These are phyloP conservation scores for Patella vulgata DNA, from an alignment of 1,140 invertebrate genomes.

Conservation along the genomic window DNA sequence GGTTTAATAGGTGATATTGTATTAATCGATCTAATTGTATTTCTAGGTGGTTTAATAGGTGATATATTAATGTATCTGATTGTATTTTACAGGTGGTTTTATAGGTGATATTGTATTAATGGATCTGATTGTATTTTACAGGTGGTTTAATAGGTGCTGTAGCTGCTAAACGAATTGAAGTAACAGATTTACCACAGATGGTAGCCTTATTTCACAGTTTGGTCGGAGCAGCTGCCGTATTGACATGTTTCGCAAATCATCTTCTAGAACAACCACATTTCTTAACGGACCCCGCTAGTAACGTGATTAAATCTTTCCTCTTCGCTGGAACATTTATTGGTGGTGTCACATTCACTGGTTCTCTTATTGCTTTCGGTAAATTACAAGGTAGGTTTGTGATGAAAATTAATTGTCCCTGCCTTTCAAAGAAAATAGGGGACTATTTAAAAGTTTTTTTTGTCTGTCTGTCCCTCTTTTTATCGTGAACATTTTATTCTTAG, in stretches of 20 bases:
- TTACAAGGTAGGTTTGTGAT: conserved; percentile 73
- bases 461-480: no score
- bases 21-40: neutral
- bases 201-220: conserved; percentile 91
- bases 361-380: conserved; percentile 90
- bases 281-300: conserved; percentile 82
- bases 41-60: no score
- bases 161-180: conserved; percentile 85
- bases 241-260: conserved; percentile 87
- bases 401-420: no score
- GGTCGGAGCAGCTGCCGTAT: conserved; percentile 86
- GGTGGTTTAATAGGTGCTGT: conserved; percentile 60
- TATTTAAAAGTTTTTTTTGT: no score
- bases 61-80: neutral
- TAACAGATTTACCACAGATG: conserved; percentile 89
- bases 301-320: conserved; percentile 86
- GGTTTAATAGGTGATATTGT: conserved; percentile 65
- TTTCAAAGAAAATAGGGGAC: no score
- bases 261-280: conserved; percentile 85
- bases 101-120: neutral
- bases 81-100: neutral
- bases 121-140: conserved; percentile 19
- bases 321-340: conserved; percentile 92
- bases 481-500: no score
- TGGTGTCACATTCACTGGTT: conserved; percentile 89